Evolutionary conservation across 2,797 vertebrate species (phyloP), one percentile per base, ranked within the genome.

Genomic region (Tragopan temminckii): DNA sequence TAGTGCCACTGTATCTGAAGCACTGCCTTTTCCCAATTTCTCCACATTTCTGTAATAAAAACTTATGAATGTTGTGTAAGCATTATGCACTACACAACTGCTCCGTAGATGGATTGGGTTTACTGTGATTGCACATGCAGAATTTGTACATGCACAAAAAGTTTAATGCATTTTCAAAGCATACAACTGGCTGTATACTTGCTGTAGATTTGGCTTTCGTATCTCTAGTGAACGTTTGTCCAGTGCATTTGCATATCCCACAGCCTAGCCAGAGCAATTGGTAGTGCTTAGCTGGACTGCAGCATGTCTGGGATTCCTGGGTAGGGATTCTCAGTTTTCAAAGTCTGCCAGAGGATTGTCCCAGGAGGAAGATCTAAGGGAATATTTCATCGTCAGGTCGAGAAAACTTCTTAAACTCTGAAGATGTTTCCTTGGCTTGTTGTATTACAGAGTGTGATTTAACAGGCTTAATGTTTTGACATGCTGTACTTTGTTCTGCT

Each of bases 401-500:
- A 76, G 85, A 87, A 68, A 53, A 35, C 8, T 42, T 88, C 38
- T 90, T 83, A 33, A 89, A 71, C 6, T 15, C 66, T 67, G 45
- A 85, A 80, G 48, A 23, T 79, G 10, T 68, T 92, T 93, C 46
- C 31, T 72, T n/a, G 50, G 13, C 17, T 88, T 89, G 9, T 80
- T 83, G 3, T 33, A 17, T 72, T 70, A 57, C 19, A 67, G 17
- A 70, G n/a, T 38, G 25, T 58, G n/a, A 67, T 91, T 80, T 88
- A 86, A 66, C 42, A 86, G 62, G 45, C 59, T 61, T 75, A 67
- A 89, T 50, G 23, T 95, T 94, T 93, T 93, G 57, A 92, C 35
- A 9, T 42, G 7, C 59, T 72, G 40, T 81, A 67, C 74, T 94
- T 85, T 95, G 67, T 93, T 94, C 57, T 85, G 57, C 63, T 88